Evolutionary conservation across 2,797 vertebrate species (phyloP), one percentile per base, ranked within the genome.

Genomic region (Malacoctenus gilli): DNA sequence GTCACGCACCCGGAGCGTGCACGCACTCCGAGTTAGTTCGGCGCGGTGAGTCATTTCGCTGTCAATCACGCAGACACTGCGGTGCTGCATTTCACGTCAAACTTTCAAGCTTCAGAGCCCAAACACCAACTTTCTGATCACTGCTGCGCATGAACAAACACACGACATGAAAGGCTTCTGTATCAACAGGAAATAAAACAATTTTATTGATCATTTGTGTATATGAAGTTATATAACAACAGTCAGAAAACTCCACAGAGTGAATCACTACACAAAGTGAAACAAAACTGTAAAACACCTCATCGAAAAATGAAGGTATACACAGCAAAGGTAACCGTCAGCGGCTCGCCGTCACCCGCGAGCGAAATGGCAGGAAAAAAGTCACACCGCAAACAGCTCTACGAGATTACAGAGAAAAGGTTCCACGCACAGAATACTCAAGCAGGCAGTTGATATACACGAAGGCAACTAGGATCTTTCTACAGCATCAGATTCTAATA

Each of bases 121-220:
- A n/a, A n/a, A n/a, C n/a, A n/a, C n/a, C n/a, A n/a, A n/a, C n/a
- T n/a, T n/a, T n/a, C n/a, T n/a, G n/a, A n/a, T n/a, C n/a, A n/a
- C n/a, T n/a, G n/a, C n/a, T n/a, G n/a, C n/a, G n/a, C n/a, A n/a
- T 18, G 14, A n/a, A 61, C 19, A 48, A 74, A 75, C 77, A 70
- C 8, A 83, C 2, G 50, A 80, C 79, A 80, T 63, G 66, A 67
- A 31, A 53, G 56, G 47, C 54, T 84, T 89, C 89, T 82, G 90
- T 95, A 94, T 95, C 93, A 98, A 98, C 95, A 95, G 95, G 97
- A 98, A 99, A 99, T 96, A 96, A 98, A 99, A 96, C 95, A 91
- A 1, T 32, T 97, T 99, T 97, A 98, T 99, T 98, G 95, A 96
- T 93, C 95, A 95, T 95, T 93, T 91, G 90, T 94, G 93, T 95